Conservation (phyloP, 2,888 invertebrate species). For the Entomobrya multifasciata region DNA sequence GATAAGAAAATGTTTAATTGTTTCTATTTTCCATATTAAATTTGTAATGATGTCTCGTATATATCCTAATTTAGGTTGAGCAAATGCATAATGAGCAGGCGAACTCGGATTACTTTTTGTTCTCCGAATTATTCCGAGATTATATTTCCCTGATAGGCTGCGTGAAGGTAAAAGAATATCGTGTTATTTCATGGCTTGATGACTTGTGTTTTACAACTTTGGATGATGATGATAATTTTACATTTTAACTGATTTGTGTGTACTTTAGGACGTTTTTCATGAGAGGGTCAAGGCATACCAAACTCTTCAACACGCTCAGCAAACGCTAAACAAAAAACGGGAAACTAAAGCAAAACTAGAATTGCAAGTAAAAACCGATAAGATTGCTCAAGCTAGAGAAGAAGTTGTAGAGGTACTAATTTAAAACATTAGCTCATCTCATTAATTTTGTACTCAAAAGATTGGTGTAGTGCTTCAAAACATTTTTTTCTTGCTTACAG, state of each 20-base stretch:
- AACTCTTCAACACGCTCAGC: slow-evolving; percentile 98
- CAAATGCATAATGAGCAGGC: slow-evolving; percentile 94
- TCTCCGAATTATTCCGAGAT: slow-evolving; percentile 97
- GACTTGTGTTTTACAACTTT: no score
- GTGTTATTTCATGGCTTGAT: no score
- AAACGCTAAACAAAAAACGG: slow-evolving; percentile 95
- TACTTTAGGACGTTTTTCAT: slow-evolving; percentile 85
- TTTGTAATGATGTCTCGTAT: background rate
- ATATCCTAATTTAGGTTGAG: slow-evolving; percentile 85
- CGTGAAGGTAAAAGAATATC: slow-evolving; percentile 86
- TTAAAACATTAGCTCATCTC: background rate
- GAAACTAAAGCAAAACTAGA: slow-evolving; percentile 97
- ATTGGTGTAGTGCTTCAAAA: no score
- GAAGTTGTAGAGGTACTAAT: slow-evolving; percentile 94
- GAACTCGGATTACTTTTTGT: slow-evolving; percentile 95
- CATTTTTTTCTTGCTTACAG: slow-evolving; percentile 83
- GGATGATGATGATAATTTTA: no score
- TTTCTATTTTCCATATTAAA: background rate
- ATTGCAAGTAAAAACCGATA: slow-evolving; percentile 93
- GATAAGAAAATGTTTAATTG: background rate
- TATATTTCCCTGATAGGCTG: slow-evolving; percentile 95
- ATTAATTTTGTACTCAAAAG: no score
- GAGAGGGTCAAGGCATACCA: slow-evolving; percentile 93
- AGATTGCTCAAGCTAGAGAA: slow-evolving; percentile 91
- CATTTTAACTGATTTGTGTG: background rate